These are phyloP conservation scores for Phenganax stokvisi DNA, from an alignment of 92 coral and sea anemone species.

Conservation along the genomic window DNA sequence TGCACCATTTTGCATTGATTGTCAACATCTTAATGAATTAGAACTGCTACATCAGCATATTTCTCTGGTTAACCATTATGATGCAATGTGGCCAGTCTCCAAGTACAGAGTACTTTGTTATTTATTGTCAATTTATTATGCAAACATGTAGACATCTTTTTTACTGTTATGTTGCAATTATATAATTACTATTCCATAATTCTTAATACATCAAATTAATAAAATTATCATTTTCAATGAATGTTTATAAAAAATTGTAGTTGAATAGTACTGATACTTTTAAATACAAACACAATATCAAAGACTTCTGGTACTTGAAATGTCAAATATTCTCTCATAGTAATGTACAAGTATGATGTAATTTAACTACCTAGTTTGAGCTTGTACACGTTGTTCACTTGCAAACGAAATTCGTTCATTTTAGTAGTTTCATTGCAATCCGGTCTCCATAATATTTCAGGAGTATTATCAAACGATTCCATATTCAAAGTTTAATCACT, in stretches of 20 bases:
- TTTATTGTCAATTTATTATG: no score
- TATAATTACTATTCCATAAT: neutral
- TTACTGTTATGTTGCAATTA: neutral
- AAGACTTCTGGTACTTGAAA: neutral
- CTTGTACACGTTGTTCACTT: conserved; percentile 56
- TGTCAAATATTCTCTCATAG: neutral
- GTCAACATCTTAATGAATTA: no score
- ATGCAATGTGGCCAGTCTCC: no score
- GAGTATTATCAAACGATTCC: conserved; percentile 35
- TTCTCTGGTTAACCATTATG: no score
- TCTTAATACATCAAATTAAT: neutral
- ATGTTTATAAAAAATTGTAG: no score
- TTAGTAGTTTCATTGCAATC: conserved; percentile 52
- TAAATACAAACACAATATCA: neutral
- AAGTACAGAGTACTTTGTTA: no score
- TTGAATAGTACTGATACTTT: no score
- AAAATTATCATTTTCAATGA: no score
- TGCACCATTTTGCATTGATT: neutral
- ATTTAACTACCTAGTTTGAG: conserved; percentile 61
- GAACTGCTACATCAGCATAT: no score
- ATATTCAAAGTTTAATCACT: neutral
- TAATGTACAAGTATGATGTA: neutral
- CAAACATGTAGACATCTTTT: no score
- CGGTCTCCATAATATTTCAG: conserved; percentile 73
- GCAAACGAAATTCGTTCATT: conserved; percentile 67